phyloP scores from a whole-genome alignment of 2,888 invertebrate genomes.

The Buathra laborator region DNA sequence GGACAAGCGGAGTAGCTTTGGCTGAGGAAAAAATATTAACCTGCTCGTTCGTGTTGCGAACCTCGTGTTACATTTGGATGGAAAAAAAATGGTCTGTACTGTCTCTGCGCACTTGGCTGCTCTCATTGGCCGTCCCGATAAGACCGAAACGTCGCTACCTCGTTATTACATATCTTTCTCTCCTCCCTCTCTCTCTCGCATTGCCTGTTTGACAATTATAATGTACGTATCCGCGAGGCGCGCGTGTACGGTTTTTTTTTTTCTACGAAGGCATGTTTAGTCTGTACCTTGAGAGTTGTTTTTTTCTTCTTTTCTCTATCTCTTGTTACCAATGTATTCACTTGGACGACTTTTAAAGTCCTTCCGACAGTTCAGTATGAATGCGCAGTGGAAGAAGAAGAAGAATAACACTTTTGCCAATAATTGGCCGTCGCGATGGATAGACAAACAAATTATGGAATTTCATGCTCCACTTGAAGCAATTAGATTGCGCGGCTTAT shows the following conservation, averaged over 20 bases:
- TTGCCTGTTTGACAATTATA: conserved; percentile 46
- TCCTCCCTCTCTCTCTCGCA: conserved; percentile 45
- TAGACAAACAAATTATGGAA: background rate
- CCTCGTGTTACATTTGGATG: conserved; percentile 38
- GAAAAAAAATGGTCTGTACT: conserved; percentile 44
- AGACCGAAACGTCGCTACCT: conserved; percentile 52
- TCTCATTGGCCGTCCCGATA: conserved; percentile 62
- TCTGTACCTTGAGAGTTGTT: conserved; percentile 36
- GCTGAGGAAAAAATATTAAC: conserved; percentile 29
- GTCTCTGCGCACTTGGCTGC: conserved; percentile 41
- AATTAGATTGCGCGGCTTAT: background rate
- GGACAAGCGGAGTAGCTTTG: background rate
- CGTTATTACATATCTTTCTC: conserved; percentile 62
- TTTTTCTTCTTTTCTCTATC: conserved; percentile 3
- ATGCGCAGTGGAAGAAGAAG: background rate
- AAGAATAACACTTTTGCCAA: background rate
- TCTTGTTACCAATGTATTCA: background rate
- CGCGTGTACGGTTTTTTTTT: conserved; percentile 18
- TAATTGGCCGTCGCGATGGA: background rate
- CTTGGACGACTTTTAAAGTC: background rate
- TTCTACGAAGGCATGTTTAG: conserved; percentile 19
- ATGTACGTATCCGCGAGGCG: conserved; percentile 52
- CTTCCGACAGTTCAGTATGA: background rate
- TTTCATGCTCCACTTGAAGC: background rate
- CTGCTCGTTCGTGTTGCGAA: background rate